Evolutionary conservation across 2,797 vertebrate species (phyloP).

Genomic region (Acrocephalus scirpaceus): DNA sequence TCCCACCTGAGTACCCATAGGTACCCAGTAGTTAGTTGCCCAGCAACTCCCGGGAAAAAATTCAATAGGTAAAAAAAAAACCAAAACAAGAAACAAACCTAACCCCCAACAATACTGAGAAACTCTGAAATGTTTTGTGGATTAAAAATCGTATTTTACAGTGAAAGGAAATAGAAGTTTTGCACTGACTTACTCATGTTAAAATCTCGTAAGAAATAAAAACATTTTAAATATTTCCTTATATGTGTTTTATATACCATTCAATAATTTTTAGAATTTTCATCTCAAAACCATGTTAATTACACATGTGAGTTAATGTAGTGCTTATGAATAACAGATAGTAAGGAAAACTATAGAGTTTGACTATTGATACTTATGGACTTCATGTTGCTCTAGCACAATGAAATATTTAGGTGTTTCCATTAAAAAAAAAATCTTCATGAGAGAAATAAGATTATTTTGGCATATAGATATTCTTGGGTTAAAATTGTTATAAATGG

Average conservation of each 20-base stretch:
- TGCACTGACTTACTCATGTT: not conserved
- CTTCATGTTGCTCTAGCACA: not conserved
- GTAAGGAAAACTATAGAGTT: not conserved
- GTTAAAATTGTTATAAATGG: too few relatives aligned
- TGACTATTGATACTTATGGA: not conserved
- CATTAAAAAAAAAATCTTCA: not conserved
- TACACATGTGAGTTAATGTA: not conserved
- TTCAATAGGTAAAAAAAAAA: too few relatives aligned
- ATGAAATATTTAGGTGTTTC: not conserved
- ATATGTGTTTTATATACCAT: not conserved
- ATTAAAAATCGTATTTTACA: not conserved
- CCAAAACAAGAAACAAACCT: too few relatives aligned
- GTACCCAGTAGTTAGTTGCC: too few relatives aligned
- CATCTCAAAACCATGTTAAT: not conserved
- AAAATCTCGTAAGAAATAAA: not conserved
- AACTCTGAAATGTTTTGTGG: not conserved
- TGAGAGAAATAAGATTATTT: not conserved
- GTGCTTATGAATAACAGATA: not conserved
- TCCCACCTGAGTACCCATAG: too few relatives aligned
- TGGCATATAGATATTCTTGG: not conserved
- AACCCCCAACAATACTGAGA: not conserved
- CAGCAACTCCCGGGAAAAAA: too few relatives aligned
- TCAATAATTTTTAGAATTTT: not conserved
- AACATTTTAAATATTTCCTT: not conserved
- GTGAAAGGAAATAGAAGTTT: not conserved